Base-by-base conservation (phyloP, 2,797 vertebrate species). In the Lacerta viridis region DNA sequence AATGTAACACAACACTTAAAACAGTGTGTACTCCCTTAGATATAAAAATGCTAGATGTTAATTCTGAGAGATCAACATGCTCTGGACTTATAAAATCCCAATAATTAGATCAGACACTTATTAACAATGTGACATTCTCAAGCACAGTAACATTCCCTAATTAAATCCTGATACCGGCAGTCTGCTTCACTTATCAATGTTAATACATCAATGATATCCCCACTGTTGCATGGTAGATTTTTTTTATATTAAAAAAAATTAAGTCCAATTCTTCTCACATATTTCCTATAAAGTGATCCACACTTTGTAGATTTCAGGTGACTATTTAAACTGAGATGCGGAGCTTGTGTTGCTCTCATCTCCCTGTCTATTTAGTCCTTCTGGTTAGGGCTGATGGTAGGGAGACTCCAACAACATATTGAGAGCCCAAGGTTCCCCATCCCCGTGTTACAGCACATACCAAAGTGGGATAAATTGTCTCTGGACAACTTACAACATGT, bases 71-170 rank as follows among this genome's bases (percentile, higher is more conserved):
- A 72, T 84, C 43, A 72, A 36, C 33, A 72, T 25, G 18, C 11
- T 17, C 23, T 50, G 7, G 0, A 15, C 23, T 43, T 82, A 72
- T 39, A 84, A 72, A 84, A 33, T 84, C 71, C 82, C 82, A 74
- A 55, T 72, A 72, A 74, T 84, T 83, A 69, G 82, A 83, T 83
- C 61, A 84, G 46, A 84, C 33, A 84, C 13, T 55, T 46, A 72
- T 84, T 84, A 72, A 71, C 33, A 43, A 72, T 50, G 43, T 15
- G 55, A 50, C 23, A 13, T 46, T 72, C 69, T 74, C 69, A 84
- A 74, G 29, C 59, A 33, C 23, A 84, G 82, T 36, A 36, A 5
- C 17, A 72, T 36, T 72, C 68, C 2, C 68, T 50, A 72, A 84
- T 72, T 84, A 72, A 84, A 84, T 55, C 17, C 69, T 72, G 69